Percentiles rank a stretch among this genome's conserved stretches.
Evolutionary conservation across 2,888 invertebrate species (phyloP).

Genomic region (Choristoneura rosaceana): DNA sequence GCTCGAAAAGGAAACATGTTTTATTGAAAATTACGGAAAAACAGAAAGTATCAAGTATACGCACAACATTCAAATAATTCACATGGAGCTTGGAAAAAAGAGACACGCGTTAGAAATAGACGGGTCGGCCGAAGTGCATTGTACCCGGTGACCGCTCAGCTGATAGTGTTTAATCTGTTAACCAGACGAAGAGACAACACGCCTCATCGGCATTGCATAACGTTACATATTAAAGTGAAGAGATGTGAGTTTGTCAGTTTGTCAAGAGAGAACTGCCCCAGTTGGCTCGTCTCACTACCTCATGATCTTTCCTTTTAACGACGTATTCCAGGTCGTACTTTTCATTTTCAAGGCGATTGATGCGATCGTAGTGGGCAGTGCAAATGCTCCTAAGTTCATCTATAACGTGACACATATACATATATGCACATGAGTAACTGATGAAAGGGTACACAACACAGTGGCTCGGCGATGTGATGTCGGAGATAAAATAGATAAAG

Average conservation of each 20-base stretch:
- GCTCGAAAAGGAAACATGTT: slow-evolving; percentile 64
- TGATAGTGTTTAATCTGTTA: slow-evolving; percentile 65
- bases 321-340: slow-evolving; percentile 99
- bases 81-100: slow-evolving; percentile 74
- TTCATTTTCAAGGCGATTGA: slow-evolving; percentile 94
- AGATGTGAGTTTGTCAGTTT: slow-evolving; percentile 78
- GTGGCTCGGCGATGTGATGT: slow-evolving; percentile 60
- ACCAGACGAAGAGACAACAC: slow-evolving; percentile 77
- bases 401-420: slow-evolving; percentile 84
- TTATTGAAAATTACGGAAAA: slow-evolving; percentile 59
- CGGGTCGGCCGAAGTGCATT: slow-evolving; percentile 55
- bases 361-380: slow-evolving; percentile 95
- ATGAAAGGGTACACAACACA: slow-evolving; percentile 30
- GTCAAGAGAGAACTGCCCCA: slow-evolving; percentile 69
- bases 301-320: slow-evolving; percentile 99
- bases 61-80: slow-evolving; percentile 67
- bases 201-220: slow-evolving; percentile 74
- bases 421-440: slow-evolving; percentile 57
- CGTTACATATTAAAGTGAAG: slow-evolving; percentile 72
- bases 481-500: slow-evolving; percentile 50
- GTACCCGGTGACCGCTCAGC: slow-evolving; percentile 61
- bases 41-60: slow-evolving; percentile 66
- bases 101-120: slow-evolving; percentile 72
- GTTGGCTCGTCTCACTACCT: slow-evolving; percentile 90
- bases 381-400: slow-evolving; percentile 91